Evolutionary conservation across 2,797 vertebrate species (phyloP), one percentile per base, ranked within the genome.

Genomic region (Numenius phaeopus): DNA sequence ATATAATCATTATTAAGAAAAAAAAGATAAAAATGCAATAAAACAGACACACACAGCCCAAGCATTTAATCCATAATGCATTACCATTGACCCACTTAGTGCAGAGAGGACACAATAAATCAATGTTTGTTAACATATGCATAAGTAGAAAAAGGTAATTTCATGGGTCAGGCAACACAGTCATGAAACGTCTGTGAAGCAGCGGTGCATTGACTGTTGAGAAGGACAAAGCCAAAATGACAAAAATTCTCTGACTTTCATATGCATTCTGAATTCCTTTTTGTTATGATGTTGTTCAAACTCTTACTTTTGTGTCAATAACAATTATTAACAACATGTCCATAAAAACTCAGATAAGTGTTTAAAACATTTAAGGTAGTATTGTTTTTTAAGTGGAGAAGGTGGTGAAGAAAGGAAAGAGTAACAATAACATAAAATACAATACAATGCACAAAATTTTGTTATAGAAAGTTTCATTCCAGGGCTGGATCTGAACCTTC

Each of bases 51-150:
- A 4, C 8, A 15, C 10, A 14, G 3, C 22, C 20, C 34, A 70
- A 73, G 16, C 6, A 78, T 92, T 88, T 83, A 83, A 88, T 83
- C 20, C 29, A 77, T 23, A 64, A 16, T 75, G 40, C 26, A 72
- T 72, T 94, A 42, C 26, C 37, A 55, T 12, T 81, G 88, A 92
- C 54, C 65, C 49, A 75, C 92, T 73, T 75, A 83, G 59, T 52
- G 7, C 12, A 75, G 40, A 37, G 49, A 97, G 86, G 89, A 84
- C 59, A 70, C 47, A 91, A 91, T 94, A 97, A 94, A 97, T 95
- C 94, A 91, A 89, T 67, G 55, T 94, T 95, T 94, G 81, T 89
- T 96, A 94, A 86, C 75, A 80, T 86, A 95, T 70, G 82, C 90
- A 75, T 86, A 93, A 94, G 30, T 23, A 88, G 65, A 88, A 94